Evolutionary conservation across 2,797 vertebrate species (phyloP), one percentile per base, ranked within the genome.

Genomic region (Schizopygopsis malacanthus): DNA sequence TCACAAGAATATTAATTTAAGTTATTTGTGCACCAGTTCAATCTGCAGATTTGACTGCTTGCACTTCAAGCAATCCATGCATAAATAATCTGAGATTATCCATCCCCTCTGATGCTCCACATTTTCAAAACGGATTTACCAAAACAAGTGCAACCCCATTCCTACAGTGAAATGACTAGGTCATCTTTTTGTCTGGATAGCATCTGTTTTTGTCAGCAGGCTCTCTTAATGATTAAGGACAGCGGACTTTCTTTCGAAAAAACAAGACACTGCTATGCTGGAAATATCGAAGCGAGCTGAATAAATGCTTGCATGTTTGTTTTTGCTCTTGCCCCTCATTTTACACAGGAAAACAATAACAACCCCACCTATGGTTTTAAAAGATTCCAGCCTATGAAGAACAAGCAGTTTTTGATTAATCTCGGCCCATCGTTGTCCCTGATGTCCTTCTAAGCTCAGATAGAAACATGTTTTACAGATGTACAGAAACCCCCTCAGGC

Each of bases 71-170:
- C 90, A 92, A 93, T 93, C 92, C 91, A 90, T 89, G 89, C 88
- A 87, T 90, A 92, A 92, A 93, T 94, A 93, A 94, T 94, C 93
- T 91, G 52, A 92, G 92, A 94, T 95, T 93, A 95, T 93, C 91
- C 90, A 61, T 67, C 52, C 72, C 54, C 89, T 47, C 87, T 79
- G 79, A 88, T 83, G 79, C 85, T 86, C 86, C 83, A 90, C 88
- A 92, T 92, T 90, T 90, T 91, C 88, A 88, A 90, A 92, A 93
- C 91, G 88, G 90, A 93, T 94, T 94, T 93, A 86, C 86, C 88
- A 93, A 93, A 92, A 93, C 89, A 91, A 92, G 82, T 79, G 54
- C 86, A 52, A 75, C 43, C 84, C 72, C 39, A 69, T 50, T 77
- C 76, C 59, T 82, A 85, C 75, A 84, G 81, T 90, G 83, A 83